Conservation (phyloP, 35 echinoderm and acorn worm species). For the Anneissia japonica region DNA sequence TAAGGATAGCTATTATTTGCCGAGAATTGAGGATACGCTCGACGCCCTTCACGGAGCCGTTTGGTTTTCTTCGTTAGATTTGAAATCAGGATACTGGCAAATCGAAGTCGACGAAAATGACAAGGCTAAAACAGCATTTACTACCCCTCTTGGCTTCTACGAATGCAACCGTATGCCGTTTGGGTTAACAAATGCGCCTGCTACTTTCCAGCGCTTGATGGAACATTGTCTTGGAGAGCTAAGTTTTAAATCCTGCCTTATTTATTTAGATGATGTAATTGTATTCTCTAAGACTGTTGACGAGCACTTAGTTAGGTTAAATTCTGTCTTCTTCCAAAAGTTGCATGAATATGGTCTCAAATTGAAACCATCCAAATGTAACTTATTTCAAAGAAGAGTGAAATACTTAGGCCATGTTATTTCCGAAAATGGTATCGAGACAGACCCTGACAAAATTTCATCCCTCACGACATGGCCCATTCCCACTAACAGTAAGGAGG, state of each 20-base stretch:
- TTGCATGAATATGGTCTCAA: slow-evolving; percentile 20
- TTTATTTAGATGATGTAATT: slow-evolving; percentile 60
- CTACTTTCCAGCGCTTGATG: slow-evolving; percentile 45
- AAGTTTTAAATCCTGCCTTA: slow-evolving; percentile 15
- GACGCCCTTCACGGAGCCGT: slow-evolving; percentile 16
- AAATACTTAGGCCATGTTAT: slow-evolving; percentile 46
- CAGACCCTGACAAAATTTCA: background rate
- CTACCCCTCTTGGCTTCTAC: slow-evolving; percentile 40
- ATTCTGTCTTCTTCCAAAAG: slow-evolving; percentile 17
- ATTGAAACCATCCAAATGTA: slow-evolving; percentile 37
- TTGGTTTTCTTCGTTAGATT: slow-evolving; percentile 35
- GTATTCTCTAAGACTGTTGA: slow-evolving; percentile 45
- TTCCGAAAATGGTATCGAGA: background rate
- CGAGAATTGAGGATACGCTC: slow-evolving; percentile 36
- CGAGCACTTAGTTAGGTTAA: slow-evolving; percentile 42
- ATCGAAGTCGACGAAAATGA: slow-evolving; percentile 36
- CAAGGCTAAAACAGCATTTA: slow-evolving; percentile 44
- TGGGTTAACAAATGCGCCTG: slow-evolving; percentile 40
- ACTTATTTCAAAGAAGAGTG: slow-evolving; percentile 19
- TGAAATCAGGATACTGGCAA: slow-evolving; percentile 53
- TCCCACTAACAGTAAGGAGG: background rate
- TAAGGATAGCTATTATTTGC: slow-evolving; percentile 30
- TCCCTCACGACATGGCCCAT: background rate
- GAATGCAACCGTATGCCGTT: slow-evolving; percentile 44
- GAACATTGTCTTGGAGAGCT: slow-evolving; percentile 43